A percentile compares a stretch with the other conserved stretches of the same genome.
Evolutionary conservation across 2,888 invertebrate genomes (phyloP).

Genomic region (Crematogaster levior): DNA sequence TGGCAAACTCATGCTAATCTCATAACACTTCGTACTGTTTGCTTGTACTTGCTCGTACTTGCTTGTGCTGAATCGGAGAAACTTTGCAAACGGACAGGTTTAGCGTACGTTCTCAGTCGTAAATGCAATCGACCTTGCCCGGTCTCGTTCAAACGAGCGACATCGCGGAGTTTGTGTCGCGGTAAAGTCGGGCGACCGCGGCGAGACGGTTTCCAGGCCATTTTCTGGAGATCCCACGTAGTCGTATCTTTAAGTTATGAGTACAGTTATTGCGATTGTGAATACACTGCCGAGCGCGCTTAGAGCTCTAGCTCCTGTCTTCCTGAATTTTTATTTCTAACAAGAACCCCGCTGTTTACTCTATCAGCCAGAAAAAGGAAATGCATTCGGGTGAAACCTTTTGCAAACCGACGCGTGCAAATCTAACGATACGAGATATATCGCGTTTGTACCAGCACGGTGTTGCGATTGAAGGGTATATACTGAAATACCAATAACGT

Average conservation of each 20-base stretch:
- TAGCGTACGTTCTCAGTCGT: not conserved
- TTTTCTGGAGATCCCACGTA: slow-evolving; percentile 74
- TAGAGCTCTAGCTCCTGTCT: slow-evolving; percentile 82
- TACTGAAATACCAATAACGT: not conserved
- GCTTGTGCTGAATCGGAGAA: slow-evolving; percentile 11
- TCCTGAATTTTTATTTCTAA: slow-evolving; percentile 67
- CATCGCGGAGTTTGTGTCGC: slow-evolving; percentile 4
- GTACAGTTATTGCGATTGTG: slow-evolving; percentile 84
- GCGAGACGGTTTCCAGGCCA: slow-evolving; percentile 63
- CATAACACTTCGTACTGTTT: slow-evolving; percentile 6
- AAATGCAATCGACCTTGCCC: slow-evolving; percentile 17
- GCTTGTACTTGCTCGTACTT: slow-evolving; percentile 16
- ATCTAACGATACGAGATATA: slow-evolving; percentile 28
- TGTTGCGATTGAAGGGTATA: slow-evolving; percentile 13
- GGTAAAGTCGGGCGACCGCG: slow-evolving; percentile 18
- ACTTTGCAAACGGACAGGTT: slow-evolving; percentile 28
- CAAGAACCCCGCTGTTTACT: slow-evolving; percentile 62
- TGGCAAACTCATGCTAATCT: slow-evolving; percentile 31
- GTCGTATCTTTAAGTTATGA: slow-evolving; percentile 81
- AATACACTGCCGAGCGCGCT: slow-evolving; percentile 85
- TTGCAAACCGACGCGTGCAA: slow-evolving; percentile 20
- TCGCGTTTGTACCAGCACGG: not conserved
- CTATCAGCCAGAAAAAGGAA: slow-evolving; percentile 21
- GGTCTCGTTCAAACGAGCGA: not conserved
- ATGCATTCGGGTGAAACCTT: not conserved